phyloP scores from a whole-genome alignment of 2,888 invertebrate genomes.

The Torymus auratus region DNA sequence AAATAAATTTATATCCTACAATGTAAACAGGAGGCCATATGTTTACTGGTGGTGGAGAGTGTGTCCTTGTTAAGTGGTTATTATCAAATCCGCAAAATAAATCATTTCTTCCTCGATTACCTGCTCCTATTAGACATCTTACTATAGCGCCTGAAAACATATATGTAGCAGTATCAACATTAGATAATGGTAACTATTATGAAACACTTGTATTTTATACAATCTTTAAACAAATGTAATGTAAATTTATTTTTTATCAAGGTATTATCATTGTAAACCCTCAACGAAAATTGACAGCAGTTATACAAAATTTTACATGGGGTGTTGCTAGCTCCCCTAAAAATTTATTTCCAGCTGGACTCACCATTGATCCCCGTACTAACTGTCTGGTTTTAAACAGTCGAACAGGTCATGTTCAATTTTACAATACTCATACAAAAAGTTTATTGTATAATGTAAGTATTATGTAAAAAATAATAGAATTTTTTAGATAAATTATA shows the following conservation, averaged over 20 bases:
- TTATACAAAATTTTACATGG: conserved; percentile 84
- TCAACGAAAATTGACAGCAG: conserved; percentile 78
- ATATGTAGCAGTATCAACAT: conserved; percentile 82
- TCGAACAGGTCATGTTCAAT: conserved; percentile 85
- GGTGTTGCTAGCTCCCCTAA: conserved; percentile 77
- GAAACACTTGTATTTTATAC: not conserved
- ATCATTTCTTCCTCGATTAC: conserved; percentile 84
- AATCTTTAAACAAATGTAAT: not conserved
- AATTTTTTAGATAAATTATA: not conserved
- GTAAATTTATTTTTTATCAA: conserved; percentile 57
- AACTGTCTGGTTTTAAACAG: conserved; percentile 85
- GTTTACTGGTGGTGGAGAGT: conserved; percentile 87
- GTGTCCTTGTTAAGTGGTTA: conserved; percentile 88
- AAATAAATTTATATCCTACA: not conserved
- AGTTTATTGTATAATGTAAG: conserved; percentile 85
- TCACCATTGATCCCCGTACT: conserved; percentile 82
- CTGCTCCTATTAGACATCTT: conserved; percentile 83
- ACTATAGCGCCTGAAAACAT: conserved; percentile 81
- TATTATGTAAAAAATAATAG: conserved; percentile 52
- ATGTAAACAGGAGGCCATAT: conserved; percentile 80
- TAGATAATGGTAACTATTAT: conserved; percentile 81
- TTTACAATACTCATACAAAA: conserved; percentile 82
- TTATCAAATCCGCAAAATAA: conserved; percentile 77
- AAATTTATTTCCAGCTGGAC: conserved; percentile 78
- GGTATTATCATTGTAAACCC: conserved; percentile 79